A percentile compares a stretch with the other conserved stretches of the same genome.
These are phyloP conservation scores for Corythoichthys intestinalis DNA, from an alignment of 2,113 vertebrate genomes.

Conservation along the genomic window DNA sequence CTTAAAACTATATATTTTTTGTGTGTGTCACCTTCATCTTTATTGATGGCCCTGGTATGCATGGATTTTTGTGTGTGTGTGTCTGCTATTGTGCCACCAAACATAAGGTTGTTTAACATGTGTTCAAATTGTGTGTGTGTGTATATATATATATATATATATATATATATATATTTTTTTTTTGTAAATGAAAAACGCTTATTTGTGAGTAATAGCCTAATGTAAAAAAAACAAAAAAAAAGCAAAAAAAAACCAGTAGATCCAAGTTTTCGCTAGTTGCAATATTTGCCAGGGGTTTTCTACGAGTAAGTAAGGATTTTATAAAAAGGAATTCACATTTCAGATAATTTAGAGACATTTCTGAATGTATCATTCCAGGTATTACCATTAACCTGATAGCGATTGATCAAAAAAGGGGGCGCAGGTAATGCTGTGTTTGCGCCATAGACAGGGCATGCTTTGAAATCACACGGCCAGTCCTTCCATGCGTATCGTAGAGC, in stretches of 20 bases:
- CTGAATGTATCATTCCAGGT: background rate
- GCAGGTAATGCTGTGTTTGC: conserved; percentile 71
- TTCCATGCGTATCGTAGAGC: conserved; percentile 85
- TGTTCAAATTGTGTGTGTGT: no score
- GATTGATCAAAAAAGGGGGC: conserved; percentile 70
- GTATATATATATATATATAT: no score
- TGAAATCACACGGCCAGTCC: conserved; percentile 85
- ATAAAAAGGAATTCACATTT: background rate
- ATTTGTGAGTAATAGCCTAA: conserved; percentile 4
- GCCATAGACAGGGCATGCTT: conserved; percentile 81
- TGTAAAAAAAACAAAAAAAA: conserved; percentile 11
- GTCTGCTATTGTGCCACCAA: no score
- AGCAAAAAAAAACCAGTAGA: background rate
- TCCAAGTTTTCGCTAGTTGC: background rate
- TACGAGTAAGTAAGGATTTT: background rate
- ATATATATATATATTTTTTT: conserved; percentile 9
- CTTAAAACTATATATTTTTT: no score
- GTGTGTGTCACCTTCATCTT: no score
- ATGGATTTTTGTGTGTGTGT: no score
- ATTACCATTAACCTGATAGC: background rate
- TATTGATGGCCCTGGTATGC: no score
- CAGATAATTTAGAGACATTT: background rate
- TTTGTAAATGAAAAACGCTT: background rate
- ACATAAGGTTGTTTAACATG: no score
- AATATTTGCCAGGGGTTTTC: background rate